Evolutionary conservation across 2,888 invertebrate species (phyloP).

Genomic region (Mechanitis mazaeus): DNA sequence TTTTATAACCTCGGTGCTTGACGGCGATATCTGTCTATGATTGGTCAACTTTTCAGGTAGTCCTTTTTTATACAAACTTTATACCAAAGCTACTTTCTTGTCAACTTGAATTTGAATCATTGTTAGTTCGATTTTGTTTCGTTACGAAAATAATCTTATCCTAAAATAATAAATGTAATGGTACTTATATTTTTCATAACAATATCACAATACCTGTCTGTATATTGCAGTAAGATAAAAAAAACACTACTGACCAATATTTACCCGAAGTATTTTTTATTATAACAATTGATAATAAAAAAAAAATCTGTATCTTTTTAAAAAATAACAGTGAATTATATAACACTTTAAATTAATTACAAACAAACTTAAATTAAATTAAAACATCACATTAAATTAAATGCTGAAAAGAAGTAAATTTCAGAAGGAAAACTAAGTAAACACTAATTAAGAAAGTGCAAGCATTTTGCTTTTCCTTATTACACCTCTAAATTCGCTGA

Average conservation of each 20-base stretch:
- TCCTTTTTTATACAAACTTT: conserved; percentile 23
- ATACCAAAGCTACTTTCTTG: conserved; percentile 27
- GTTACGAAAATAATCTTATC: conserved; percentile 5
- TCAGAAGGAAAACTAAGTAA: conserved; percentile 20
- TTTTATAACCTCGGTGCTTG: conserved; percentile 24
- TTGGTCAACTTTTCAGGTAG: conserved; percentile 27
- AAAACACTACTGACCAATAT: too few relatives aligned
- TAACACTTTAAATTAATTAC: neutral
- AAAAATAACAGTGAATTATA: too few relatives aligned
- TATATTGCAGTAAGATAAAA: too few relatives aligned
- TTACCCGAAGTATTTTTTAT: too few relatives aligned
- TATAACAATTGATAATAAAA: too few relatives aligned
- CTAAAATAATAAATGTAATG: conserved; percentile 12
- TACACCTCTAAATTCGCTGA: conserved; percentile 8
- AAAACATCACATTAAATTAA: conserved; percentile 4
- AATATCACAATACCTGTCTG: too few relatives aligned
- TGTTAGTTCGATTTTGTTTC: conserved; percentile 18
- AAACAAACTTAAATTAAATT: neutral
- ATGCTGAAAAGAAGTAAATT: conserved; percentile 15
- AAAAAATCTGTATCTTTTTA: too few relatives aligned
- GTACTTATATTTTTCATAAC: neutral
- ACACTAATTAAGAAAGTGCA: conserved; percentile 24
- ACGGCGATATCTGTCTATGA: conserved; percentile 17
- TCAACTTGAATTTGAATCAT: conserved; percentile 23
- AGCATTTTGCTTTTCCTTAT: conserved; percentile 13